Evolutionary conservation across 2,797 vertebrate genomes (phyloP).

Genomic region (Hoplostethus atlanticus): DNA sequence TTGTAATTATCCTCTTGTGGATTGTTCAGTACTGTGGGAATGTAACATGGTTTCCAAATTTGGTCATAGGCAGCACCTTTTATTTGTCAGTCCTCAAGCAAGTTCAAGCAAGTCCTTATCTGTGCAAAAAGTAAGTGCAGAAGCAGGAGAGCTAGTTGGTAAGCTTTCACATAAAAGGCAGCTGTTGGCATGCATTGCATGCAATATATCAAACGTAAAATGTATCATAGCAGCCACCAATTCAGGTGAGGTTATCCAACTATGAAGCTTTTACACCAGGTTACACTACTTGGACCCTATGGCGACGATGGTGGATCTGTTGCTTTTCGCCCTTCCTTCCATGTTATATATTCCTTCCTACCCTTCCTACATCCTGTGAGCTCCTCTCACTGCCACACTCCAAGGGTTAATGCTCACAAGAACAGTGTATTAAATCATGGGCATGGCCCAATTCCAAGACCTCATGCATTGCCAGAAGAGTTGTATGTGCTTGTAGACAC

Average conservation of each 20-base stretch:
- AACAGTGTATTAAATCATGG: conserved; percentile 13
- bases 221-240: conserved; percentile 30
- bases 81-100: conserved; percentile 33
- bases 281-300: background rate
- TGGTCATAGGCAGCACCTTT: conserved; percentile 4
- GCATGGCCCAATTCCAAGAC: conserved; percentile 8
- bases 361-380: background rate
- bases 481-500: conserved; percentile 28
- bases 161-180: conserved; percentile 38
- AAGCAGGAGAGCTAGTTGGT: conserved; percentile 29
- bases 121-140: conserved; percentile 26
- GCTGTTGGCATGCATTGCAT: conserved; percentile 48
- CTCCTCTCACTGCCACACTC: background rate
- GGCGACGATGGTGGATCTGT: background rate
- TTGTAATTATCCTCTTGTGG: conserved; percentile 22
- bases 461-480: conserved; percentile 51
- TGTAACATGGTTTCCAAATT: conserved; percentile 32
- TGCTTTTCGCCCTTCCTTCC: background rate
- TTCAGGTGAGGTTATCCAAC: conserved; percentile 26
- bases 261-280: conserved; percentile 8
- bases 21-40: conserved; percentile 31
- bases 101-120: conserved; percentile 55
- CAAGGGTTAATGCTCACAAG: background rate
- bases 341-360: background rate
- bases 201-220: conserved; percentile 24